Evolutionary conservation across 2,797 vertebrate species (phyloP), one percentile per base, ranked within the genome.

Genomic region (Hoplostethus mediterraneus): DNA sequence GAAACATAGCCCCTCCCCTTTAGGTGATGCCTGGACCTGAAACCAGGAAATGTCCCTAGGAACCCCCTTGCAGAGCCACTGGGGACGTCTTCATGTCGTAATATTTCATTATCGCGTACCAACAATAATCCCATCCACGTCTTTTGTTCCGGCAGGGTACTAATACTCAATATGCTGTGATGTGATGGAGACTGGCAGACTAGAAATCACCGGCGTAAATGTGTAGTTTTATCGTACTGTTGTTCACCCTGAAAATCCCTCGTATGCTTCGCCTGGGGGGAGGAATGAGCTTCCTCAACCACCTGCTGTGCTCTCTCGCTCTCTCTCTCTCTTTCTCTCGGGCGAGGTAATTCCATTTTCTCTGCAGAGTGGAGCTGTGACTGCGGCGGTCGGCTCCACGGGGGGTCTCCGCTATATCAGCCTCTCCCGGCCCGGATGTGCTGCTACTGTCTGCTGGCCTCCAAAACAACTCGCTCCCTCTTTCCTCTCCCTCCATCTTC

Each of bases 361-460:
- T 45, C 16, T 14, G 4, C 5, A 11, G 10, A 45, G 47, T 30
- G 25, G 31, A 16, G 31, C 28, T 33, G 12, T 5, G 33, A 16
- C 30, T 40, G 36, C 31, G 12, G 16, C 16, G 47, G 13, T 48
- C 2, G 53, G 4, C 45, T 14, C 54, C 33, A n/a, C 45, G 14
- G 44, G 31, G 42, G 53, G 53, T 13, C 42, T 47, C 51, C 31
- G 25, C 52, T 57, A 25, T 57, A 25, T 33, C 16, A 42, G 21
- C 45, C 53, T 57, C 55, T 6, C 51, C 54, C 61, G 5, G 51
- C 38, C 38, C 62, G 52, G 61, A 55, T 55, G 52, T 25, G 36
- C 28, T 5, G 17, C 21, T 55, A 17, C 61, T 52, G 31, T 63
- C 47, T 28, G n/a, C 17, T n/a, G 31, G 49, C 30, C 17, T 38